These are phyloP conservation scores for Stenodema calcarata DNA, from an alignment of 2,888 invertebrate genomes.

Conservation along the genomic window DNA sequence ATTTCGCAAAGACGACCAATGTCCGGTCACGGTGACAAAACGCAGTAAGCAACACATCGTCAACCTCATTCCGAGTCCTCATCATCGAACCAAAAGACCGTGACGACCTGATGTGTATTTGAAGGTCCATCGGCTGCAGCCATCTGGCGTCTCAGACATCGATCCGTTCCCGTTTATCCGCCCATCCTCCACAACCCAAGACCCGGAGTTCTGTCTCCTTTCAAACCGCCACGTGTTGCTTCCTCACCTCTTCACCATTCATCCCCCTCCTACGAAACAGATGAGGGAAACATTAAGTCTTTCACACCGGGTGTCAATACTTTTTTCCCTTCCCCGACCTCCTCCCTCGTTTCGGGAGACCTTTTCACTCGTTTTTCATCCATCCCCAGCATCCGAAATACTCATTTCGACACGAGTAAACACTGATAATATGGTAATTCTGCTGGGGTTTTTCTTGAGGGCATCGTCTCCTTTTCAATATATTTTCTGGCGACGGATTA, in stretches of 20 bases:
- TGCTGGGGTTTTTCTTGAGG: not conserved
- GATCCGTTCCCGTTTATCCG: not conserved
- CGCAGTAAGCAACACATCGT: no score
- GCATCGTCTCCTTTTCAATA: no score
- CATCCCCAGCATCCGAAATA: not conserved
- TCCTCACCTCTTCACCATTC: not conserved
- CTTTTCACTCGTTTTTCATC: not conserved
- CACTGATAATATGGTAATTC: not conserved
- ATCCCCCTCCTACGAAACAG: not conserved
- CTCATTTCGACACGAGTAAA: not conserved
- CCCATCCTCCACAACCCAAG: not conserved
- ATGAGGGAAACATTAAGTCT: not conserved
- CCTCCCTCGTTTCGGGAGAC: not conserved
- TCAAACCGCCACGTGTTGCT: slow-evolving; percentile 10
- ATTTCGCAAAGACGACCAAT: no score
- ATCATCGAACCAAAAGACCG: not conserved
- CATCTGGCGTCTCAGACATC: not conserved
- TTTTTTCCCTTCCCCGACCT: not conserved
- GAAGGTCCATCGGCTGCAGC: not conserved
- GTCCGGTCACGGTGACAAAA: no score
- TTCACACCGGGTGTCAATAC: not conserved
- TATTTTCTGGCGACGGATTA: no score
- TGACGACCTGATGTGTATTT: not conserved
- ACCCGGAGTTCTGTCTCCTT: not conserved
- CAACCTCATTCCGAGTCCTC: no score